phyloP scores from a whole-genome alignment of 2,888 invertebrate genomes.

The Meganola albula region DNA sequence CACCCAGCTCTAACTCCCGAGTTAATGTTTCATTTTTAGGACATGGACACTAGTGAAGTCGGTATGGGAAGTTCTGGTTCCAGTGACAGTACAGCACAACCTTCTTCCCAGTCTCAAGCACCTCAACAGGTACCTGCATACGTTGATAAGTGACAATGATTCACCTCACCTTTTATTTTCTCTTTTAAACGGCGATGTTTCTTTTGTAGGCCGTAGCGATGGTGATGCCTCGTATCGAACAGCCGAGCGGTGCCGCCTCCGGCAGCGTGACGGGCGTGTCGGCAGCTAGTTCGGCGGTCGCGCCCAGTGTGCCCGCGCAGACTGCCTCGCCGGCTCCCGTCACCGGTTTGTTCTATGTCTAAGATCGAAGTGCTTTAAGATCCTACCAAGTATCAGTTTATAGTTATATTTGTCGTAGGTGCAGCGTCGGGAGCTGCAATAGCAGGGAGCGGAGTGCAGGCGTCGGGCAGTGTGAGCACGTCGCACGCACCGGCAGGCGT shows the following conservation, averaged over 20 bases:
- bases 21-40: conserved; percentile 43
- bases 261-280: conserved; percentile 34
- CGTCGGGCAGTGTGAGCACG: conserved; percentile 44
- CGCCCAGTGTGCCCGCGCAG: conserved; percentile 29
- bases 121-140: conserved; percentile 71
- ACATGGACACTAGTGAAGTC: conserved; percentile 70
- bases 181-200: background rate
- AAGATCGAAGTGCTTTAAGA: background rate
- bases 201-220: conserved; percentile 70
- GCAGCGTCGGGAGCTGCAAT: conserved; percentile 33
- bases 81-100: conserved; percentile 62
- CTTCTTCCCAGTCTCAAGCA: conserved; percentile 62
- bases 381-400: background rate
- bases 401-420: conserved; percentile 10
- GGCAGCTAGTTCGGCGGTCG: conserved; percentile 31
- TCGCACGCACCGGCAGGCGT: conserved; percentile 40
- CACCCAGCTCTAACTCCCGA: background rate
- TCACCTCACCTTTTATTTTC: too few species aligned
- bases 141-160: too few species aligned
- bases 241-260: conserved; percentile 62
- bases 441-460: conserved; percentile 37
- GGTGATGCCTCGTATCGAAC: conserved; percentile 83
- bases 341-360: conserved; percentile 25
- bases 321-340: conserved; percentile 39
- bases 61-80: conserved; percentile 66